Evolutionary conservation across 92 coral and sea anemone species (phyloP).

Genomic region (Actinernus sp.): DNA sequence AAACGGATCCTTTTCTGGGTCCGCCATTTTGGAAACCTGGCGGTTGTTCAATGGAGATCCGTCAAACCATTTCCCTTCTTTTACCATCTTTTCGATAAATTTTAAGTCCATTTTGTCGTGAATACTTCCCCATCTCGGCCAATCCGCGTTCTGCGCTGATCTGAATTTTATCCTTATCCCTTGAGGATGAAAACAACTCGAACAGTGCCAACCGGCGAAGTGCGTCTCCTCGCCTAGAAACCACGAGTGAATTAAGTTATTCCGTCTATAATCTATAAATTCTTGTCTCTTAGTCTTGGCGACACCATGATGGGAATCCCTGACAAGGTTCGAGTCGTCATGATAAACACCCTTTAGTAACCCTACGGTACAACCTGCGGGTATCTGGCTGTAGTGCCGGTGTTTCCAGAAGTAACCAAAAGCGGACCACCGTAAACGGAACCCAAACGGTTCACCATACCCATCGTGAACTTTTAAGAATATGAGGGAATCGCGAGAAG

Average conservation of each 20-base stretch:
- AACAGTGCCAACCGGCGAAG: slow-evolving; percentile 55
- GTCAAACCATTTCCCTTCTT: slow-evolving; percentile 42
- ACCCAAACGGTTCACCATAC: slow-evolving; percentile 39
- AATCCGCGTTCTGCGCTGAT: slow-evolving; percentile 50
- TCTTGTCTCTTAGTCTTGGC: slow-evolving; percentile 12
- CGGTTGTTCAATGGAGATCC: slow-evolving; percentile 30
- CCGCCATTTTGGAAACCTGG: slow-evolving; percentile 10
- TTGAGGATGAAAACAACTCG: slow-evolving; percentile 31
- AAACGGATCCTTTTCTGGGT: slow-evolving; percentile 20
- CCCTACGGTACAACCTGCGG: slow-evolving; percentile 41
- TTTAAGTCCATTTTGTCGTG: slow-evolving; percentile 25
- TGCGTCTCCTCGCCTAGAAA: slow-evolving; percentile 38
- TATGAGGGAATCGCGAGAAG: slow-evolving; percentile 41
- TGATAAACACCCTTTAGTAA: slow-evolving; percentile 30
- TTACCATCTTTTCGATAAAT: slow-evolving; percentile 16
- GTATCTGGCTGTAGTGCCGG: slow-evolving; percentile 49
- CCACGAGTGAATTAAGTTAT: slow-evolving; percentile 22
- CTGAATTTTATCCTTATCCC: slow-evolving; percentile 37
- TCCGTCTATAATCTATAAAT: slow-evolving; percentile 24
- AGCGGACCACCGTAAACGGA: slow-evolving; percentile 48
- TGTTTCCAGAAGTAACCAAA: slow-evolving; percentile 55
- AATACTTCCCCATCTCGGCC: slow-evolving; percentile 51
- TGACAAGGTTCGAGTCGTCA: slow-evolving; percentile 30
- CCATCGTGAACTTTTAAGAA: slow-evolving; percentile 28
- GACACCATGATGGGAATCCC: slow-evolving; percentile 49